phyloP scores from a whole-genome alignment of 2,113 vertebrate genomes.

The Pseudorasbora parva region DNA sequence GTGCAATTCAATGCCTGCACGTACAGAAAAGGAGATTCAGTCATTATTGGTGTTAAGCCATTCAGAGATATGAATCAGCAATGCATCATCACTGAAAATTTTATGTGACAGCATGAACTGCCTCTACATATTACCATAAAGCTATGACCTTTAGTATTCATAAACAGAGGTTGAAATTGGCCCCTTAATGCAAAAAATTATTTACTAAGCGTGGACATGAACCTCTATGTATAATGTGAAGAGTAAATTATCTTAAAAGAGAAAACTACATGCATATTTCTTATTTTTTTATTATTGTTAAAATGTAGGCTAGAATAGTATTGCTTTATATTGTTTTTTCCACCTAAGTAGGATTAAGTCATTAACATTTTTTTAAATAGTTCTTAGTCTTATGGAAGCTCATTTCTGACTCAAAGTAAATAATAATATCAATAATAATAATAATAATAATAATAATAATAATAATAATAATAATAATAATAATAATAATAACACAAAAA shows the following conservation, averaged over 20 bases:
- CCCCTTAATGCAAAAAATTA: background rate
- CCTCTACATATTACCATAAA: background rate
- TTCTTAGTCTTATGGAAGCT: no score
- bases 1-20: background rate
- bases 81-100: background rate
- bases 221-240: no score
- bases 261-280: no score
- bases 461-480: no score
- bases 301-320: background rate
- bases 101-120: background rate
- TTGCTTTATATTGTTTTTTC: conserved; percentile 6
- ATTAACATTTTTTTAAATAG: no score
- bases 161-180: background rate
- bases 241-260: no score
- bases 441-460: no score
- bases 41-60: background rate
- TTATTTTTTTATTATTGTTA: no score
- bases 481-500: no score
- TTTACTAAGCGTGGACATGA: background rate
- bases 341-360: no score
- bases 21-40: background rate
- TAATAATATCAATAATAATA: no score
- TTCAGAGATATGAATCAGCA: conserved; percentile 17
- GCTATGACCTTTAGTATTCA: background rate
- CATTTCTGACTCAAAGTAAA: no score